Base-by-base conservation (phyloP, 2,888 invertebrate genomes). In the Lasioglossum calceatum region DNA sequence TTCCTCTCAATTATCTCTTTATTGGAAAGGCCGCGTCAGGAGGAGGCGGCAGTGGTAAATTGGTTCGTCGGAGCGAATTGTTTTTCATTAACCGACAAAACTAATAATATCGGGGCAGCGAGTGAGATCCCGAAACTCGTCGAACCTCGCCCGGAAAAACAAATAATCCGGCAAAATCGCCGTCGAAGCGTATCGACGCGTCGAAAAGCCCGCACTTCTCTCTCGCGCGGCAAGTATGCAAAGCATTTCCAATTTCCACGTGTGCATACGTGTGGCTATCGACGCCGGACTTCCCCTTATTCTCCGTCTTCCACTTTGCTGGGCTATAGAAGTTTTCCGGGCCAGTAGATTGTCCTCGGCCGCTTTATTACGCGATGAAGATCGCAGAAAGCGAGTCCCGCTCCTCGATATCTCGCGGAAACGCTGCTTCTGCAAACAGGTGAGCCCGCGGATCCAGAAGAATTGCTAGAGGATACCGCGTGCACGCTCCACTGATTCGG, bases 211-310 rank as follows among this genome's bases (percentile, higher is more conserved):
- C 23, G 8, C 54, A 23, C 54, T 8, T 2, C 50, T 19, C 54
- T 23, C 23, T 23, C 23, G 54, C 23, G 76, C 76, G 73, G 81
- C 75, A 86, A 87, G 89, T 90, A 93, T 93, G 90, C 92, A 88
- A 87, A 90, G 91, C 90, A 92, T 92, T 92, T 92, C 89, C 91
- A 93, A 92, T 92, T 92, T 92, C 77, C 88, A 79, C 87, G 81
- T 81, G 82, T 79, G 79, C 77, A 82, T 80, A 78, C 77, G 82
- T 54, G 82, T 80, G 79, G 64, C 85, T 64, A 81, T 87, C 84
- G 85, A 77, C 71, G 82, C 47, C 70, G 58, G 82, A 73, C 47
- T 77, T 87, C 84, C 84, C 84, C 86, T 86, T 82, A 84, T 87
- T 77, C 85, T 70, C 80, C 47, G 44, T 77, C 77, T 81, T 81